These are phyloP conservation scores for Eugnorisma glareosa DNA, from an alignment of 2,888 invertebrate genomes.

Conservation along the genomic window DNA sequence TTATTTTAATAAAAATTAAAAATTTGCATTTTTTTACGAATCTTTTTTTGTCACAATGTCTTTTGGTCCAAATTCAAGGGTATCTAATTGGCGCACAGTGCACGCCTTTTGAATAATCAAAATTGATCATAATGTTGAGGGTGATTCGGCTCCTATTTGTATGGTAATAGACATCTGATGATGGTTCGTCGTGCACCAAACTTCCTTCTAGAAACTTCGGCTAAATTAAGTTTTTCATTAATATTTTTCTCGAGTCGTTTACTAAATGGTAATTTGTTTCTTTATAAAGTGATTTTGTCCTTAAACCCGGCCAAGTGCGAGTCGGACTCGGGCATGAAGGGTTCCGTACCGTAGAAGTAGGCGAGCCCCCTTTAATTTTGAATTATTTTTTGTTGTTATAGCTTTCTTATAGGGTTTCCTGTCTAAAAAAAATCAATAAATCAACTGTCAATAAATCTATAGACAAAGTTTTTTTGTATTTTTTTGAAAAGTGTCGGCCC, in stretches of 20 bases:
- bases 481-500: no score
- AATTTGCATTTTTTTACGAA: conserved; percentile 24
- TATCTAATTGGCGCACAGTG: conserved; percentile 38
- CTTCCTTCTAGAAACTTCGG: conserved; percentile 37
- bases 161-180: conserved; percentile 67
- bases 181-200: conserved; percentile 44
- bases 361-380: no score
- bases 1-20: conserved; percentile 13
- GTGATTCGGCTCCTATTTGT: conserved; percentile 59
- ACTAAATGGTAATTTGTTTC: conserved; percentile 46
- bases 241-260: conserved; percentile 47
- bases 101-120: conserved; percentile 42
- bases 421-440: no score
- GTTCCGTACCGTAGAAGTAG: no score
- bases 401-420: no score
- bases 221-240: conserved; percentile 60
- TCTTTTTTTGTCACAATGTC: conserved; percentile 18
- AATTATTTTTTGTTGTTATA: no score
- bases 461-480: no score
- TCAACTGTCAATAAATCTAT: no score
- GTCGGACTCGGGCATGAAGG: no score
- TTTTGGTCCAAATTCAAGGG: conserved; percentile 28
- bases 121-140: conserved; percentile 49
- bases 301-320: no score
- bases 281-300: conserved; percentile 34